Conservation (phyloP, 2,797 vertebrate genomes). For the Rhincodon typus region DNA sequence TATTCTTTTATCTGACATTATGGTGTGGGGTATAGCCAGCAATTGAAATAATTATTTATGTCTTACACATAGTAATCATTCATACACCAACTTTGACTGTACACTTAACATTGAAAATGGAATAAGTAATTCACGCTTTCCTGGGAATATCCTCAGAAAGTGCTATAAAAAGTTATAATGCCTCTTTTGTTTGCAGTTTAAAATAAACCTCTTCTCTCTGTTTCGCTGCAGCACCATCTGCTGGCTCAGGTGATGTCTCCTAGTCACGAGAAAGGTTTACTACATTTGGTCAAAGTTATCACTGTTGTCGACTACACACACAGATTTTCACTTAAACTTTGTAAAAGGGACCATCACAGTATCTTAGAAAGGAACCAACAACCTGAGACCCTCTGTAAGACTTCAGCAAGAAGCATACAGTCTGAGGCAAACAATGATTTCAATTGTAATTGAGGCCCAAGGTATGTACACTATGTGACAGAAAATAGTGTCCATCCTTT, state of each 20-base stretch:
- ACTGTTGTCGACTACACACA: no score
- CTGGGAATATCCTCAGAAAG: not conserved
- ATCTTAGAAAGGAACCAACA: no score
- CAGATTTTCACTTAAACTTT: not conserved
- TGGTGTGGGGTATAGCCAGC: not conserved
- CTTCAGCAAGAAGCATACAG: not conserved
- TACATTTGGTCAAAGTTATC: not conserved
- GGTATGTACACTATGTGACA: not conserved
- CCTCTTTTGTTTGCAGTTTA: not conserved
- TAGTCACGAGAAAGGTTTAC: not conserved
- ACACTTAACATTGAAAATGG: not conserved
- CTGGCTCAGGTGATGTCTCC: constrained; percentile 9
- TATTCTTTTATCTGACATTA: no score
- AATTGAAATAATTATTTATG: not conserved
- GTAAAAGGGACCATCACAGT: not conserved
- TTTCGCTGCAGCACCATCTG: constrained; percentile 31
- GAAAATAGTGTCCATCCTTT: not conserved
- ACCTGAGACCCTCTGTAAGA: not conserved
- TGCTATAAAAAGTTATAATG: not conserved
- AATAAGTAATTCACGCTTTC: not conserved
- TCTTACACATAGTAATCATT: not conserved
- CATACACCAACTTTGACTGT: not conserved
- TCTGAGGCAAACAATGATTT: not conserved
- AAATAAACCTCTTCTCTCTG: not conserved
- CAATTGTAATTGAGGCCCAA: not conserved